phyloP scores from a whole-genome alignment of 1,140 invertebrate species.

The Catajapyx aquilonaris region DNA sequence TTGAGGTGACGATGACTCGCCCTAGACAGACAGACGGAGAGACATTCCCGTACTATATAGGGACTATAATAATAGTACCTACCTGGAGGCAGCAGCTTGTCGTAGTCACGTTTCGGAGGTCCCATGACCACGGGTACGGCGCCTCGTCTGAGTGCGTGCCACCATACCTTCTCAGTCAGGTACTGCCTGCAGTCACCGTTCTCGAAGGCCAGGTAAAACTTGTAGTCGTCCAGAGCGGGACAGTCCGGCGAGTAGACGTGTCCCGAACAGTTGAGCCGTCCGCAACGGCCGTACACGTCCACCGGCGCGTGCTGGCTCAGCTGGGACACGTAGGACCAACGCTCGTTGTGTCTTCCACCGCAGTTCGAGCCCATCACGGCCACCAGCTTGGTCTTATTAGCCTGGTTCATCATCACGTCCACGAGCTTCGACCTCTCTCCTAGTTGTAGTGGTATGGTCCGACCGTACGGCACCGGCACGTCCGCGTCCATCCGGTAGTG shows the following conservation, averaged over 20 bases:
- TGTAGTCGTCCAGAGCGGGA: slow-evolving; percentile 28
- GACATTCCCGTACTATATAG: no score
- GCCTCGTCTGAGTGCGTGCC: slow-evolving; percentile 34
- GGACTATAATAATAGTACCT: no score
- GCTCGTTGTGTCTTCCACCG: slow-evolving; percentile 20
- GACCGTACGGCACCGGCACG: slow-evolving; percentile 42
- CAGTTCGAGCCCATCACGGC: slow-evolving; percentile 42
- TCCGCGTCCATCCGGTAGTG: slow-evolving; percentile 43
- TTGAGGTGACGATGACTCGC: no score
- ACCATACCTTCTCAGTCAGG: slow-evolving; percentile 46
- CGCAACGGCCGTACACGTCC: slow-evolving; percentile 33
- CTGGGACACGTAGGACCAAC: slow-evolving; percentile 34
- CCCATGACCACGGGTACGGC: slow-evolving; percentile 51
- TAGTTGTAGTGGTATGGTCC: slow-evolving; percentile 20
- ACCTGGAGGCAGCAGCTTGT: slow-evolving; percentile 30
- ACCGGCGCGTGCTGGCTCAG: slow-evolving; percentile 29
- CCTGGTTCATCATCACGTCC: background rate
- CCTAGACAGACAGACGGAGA: no score
- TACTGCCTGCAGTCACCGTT: slow-evolving; percentile 49
- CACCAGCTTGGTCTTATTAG: slow-evolving; percentile 17
- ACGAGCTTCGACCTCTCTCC: slow-evolving; percentile 3
- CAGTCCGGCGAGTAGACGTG: slow-evolving; percentile 23
- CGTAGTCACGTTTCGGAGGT: slow-evolving; percentile 24
- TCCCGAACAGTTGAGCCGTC: slow-evolving; percentile 15
- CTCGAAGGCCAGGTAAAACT: slow-evolving; percentile 57